Conservation (phyloP, 2,797 vertebrate species). For the Sciaenops ocellatus region DNA sequence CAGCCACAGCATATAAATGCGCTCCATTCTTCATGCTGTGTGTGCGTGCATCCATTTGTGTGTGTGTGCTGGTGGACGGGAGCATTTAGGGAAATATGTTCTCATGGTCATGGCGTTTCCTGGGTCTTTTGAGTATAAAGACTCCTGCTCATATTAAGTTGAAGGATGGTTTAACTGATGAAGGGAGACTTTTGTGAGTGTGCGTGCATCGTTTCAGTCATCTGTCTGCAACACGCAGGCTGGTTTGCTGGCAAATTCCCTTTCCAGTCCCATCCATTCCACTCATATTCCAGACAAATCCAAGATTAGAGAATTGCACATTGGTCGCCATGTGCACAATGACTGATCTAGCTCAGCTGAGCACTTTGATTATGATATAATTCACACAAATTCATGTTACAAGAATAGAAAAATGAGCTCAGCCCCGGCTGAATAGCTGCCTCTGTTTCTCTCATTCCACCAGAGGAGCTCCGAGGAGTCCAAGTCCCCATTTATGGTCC, state of each 20-base stretch:
- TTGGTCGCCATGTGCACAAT: not conserved
- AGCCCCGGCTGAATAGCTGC: conserved; percentile 56
- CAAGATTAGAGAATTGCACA: not conserved
- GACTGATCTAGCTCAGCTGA: not conserved
- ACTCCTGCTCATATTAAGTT: conserved; percentile 49
- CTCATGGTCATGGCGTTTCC: conserved; percentile 71
- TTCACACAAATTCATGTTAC: conserved; percentile 37
- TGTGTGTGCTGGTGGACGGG: conserved; percentile 33
- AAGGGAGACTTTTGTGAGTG: conserved; percentile 53
- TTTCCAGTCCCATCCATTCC: not conserved
- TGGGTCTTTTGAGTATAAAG: conserved; percentile 56
- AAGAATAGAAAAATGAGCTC: conserved; percentile 35
- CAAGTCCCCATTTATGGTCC: conserved; percentile 46
- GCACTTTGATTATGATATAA: conserved; percentile 28
- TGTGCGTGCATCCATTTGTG: conserved; percentile 36
- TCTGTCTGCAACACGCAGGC: conserved; percentile 17
- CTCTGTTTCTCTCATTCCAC: conserved; percentile 63
- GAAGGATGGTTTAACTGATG: conserved; percentile 51
- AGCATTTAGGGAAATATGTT: conserved; percentile 69
- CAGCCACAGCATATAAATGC: conserved; percentile 88
- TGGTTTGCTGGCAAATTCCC: conserved; percentile 8
- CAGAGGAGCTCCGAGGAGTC: conserved; percentile 36
- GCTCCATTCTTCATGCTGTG: conserved; percentile 77
- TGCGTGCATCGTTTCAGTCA: conserved; percentile 13
- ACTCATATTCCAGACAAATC: not conserved